Percentiles rank a stretch among this genome's conserved stretches.
phyloP scores from a whole-genome alignment of 2,113 vertebrate species.

The Equus quagga region DNA sequence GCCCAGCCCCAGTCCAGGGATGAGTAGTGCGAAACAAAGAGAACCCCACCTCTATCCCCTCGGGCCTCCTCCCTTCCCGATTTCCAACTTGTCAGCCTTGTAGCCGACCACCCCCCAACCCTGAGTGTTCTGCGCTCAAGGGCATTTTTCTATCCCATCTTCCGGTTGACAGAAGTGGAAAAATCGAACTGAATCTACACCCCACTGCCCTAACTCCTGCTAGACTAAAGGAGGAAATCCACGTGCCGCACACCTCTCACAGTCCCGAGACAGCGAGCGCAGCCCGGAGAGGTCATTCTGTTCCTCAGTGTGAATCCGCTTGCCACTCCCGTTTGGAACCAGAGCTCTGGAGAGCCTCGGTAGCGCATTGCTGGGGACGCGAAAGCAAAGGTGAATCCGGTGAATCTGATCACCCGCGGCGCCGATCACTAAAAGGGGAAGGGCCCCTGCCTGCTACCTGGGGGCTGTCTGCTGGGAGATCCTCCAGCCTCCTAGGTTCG shows the following conservation, averaged over 20 bases:
- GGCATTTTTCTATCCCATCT: background rate
- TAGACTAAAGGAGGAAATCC: background rate
- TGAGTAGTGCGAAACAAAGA: background rate
- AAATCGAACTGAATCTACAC: background rate
- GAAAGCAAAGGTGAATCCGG: background rate
- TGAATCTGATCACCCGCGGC: background rate
- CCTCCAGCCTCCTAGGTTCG: background rate
- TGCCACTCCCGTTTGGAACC: background rate
- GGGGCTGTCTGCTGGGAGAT: background rate
- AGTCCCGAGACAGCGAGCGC: background rate
- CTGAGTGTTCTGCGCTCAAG: background rate
- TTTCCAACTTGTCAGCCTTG: background rate
- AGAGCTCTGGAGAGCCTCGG: background rate
- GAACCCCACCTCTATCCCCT: background rate
- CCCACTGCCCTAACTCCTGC: background rate
- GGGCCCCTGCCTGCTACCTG: background rate
- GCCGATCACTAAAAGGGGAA: background rate
- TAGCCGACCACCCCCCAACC: background rate
- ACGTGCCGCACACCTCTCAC: rapidly evolving
- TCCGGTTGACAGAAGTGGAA: background rate
- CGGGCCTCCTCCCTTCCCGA: too few relatives aligned
- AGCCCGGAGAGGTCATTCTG: background rate
- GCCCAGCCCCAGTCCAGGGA: background rate
- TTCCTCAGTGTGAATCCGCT: background rate
- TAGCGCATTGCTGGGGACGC: rapidly evolving